Percentiles rank a stretch among this genome's conserved stretches.
Conservation (phyloP, 2,113 vertebrate species). For the Aphyosemion australe region DNA sequence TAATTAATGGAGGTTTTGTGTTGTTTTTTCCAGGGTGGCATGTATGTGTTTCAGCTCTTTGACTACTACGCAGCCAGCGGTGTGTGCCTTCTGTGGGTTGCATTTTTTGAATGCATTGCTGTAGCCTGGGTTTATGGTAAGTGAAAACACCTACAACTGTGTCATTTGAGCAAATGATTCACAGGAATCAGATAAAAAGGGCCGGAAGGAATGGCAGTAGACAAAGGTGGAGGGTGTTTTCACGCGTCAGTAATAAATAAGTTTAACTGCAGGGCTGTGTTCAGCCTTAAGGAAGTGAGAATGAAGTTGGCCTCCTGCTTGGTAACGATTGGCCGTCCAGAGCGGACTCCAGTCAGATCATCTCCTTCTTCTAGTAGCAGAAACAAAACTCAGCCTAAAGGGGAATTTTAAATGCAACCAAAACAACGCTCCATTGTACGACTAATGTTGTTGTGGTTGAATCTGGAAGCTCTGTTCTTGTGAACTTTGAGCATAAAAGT, state of each 20-base stretch:
- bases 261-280: conserved; percentile 37
- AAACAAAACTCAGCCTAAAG: conserved; percentile 8
- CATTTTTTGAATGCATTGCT: conserved; percentile 99
- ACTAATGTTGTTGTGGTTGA: conserved; percentile 11
- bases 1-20: conserved; percentile 22
- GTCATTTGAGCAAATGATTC: conserved; percentile 30
- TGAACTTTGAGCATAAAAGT: neutral
- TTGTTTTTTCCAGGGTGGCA: conserved; percentile 88
- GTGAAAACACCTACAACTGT: conserved; percentile 51
- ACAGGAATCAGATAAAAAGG: conserved; percentile 15
- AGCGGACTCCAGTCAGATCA: conserved; percentile 32
- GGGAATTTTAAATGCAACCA: conserved; percentile 3
- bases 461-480: conserved; percentile 10
- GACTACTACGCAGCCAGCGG: conserved; percentile 99
- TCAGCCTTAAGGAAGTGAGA: neutral
- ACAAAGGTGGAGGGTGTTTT: conserved; percentile 47
- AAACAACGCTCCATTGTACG: neutral
- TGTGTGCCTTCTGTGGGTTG: conserved; percentile 99
- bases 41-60: conserved; percentile 99
- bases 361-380: conserved; percentile 1
- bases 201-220: conserved; percentile 28
- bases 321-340: conserved; percentile 23
- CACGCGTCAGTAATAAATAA: conserved; percentile 49
- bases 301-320: neutral
- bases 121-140: conserved; percentile 99